Evolutionary conservation across 2,113 vertebrate species (phyloP).

Genomic region (Melierax canorus): DNA sequence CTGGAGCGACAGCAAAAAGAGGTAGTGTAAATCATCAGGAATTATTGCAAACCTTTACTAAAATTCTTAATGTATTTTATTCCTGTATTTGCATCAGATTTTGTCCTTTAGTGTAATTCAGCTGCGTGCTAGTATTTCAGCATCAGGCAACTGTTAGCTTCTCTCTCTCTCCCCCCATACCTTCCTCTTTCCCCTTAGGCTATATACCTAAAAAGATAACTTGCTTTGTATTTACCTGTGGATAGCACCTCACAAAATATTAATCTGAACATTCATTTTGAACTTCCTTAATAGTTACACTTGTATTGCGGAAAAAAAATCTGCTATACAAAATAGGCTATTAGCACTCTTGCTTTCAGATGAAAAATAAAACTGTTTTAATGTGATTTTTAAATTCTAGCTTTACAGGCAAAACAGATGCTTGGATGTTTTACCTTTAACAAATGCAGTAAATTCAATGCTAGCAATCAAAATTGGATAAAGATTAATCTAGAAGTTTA

Average conservation of each 20-base stretch:
- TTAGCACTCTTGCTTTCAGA: neutral
- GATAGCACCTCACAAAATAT: neutral
- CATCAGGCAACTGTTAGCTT: neutral
- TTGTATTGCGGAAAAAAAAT: neutral
- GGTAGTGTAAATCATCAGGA: slow-evolving; percentile 69
- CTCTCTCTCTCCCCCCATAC: neutral
- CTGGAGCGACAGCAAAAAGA: slow-evolving; percentile 96
- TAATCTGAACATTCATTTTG: neutral
- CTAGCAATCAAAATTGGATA: neutral
- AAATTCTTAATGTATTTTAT: neutral
- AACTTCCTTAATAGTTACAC: neutral
- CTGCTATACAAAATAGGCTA: neutral
- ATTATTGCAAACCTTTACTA: neutral
- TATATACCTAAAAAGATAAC: neutral
- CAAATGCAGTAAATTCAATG: neutral
- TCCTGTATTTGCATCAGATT: neutral
- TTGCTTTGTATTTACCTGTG: neutral
- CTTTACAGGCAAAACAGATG: neutral
- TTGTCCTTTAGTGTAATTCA: neutral
- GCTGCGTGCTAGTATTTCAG: neutral
- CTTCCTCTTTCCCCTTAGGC: neutral
- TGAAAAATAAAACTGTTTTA: neutral
- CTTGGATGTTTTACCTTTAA: neutral
- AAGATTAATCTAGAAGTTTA: neutral
- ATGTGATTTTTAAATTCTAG: neutral